Conservation (phyloP, 2,113 vertebrate genomes). For the Laterallus jamaicensis region DNA sequence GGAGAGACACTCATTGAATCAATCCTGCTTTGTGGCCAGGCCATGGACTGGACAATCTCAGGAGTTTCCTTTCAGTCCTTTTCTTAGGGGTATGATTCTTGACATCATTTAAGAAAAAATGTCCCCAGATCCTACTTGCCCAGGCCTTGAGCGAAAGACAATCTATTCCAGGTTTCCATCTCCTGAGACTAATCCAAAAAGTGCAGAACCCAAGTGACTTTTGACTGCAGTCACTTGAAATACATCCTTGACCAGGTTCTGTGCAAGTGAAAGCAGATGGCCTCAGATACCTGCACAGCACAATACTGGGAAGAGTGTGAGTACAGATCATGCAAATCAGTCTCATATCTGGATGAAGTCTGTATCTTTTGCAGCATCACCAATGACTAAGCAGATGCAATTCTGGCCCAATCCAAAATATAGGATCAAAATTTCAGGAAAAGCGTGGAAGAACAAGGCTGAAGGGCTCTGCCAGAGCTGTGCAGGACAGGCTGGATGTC, state of each 20-base stretch:
- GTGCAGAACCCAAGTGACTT: background rate
- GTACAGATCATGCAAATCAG: background rate
- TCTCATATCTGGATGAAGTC: background rate
- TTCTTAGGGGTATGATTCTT: background rate
- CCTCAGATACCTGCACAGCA: background rate
- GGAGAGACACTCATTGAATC: background rate
- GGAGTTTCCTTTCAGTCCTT: background rate
- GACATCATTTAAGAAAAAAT: background rate
- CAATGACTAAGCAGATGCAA: background rate
- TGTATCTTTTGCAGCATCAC: background rate
- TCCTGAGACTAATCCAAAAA: background rate
- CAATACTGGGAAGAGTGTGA: rapidly evolving
- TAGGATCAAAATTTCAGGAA: rapidly evolving
- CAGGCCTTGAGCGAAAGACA: background rate
- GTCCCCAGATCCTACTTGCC: background rate
- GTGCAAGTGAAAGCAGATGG: background rate
- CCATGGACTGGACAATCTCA: background rate
- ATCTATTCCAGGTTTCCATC: background rate
- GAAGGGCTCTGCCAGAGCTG: background rate
- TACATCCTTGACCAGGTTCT: rapidly evolving
- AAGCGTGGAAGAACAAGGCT: background rate
- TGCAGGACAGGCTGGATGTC: background rate
- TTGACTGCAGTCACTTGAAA: background rate
- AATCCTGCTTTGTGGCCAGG: background rate
- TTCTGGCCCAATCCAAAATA: background rate